Conservation (phyloP, 92 coral and sea anemone genomes). For the Umimayanthus kanabou region DNA sequence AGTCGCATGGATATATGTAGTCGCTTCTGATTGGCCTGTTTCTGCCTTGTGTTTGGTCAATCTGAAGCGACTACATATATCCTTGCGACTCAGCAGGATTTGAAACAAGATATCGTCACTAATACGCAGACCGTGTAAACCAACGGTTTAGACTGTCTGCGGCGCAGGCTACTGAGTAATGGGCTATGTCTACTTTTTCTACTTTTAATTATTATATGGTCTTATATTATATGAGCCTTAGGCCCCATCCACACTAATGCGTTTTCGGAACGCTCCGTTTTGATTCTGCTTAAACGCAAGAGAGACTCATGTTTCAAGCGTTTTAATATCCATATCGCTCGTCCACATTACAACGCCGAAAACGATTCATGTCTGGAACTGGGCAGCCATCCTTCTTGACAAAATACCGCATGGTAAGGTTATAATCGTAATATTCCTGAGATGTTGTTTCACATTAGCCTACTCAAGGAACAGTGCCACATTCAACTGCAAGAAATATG, state of each 20-base stretch:
- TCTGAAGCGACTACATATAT: no score
- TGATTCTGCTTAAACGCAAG: slow-evolving; percentile 22
- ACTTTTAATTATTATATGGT: background rate
- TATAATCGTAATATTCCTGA: background rate
- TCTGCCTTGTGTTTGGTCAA: no score
- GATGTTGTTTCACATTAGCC: slow-evolving; percentile 19
- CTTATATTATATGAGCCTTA: background rate
- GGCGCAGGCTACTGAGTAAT: no score
- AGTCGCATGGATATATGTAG: no score
- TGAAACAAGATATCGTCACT: no score
- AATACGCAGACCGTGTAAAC: no score
- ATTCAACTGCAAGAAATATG: slow-evolving; percentile 29
- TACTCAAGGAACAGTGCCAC: slow-evolving; percentile 23
- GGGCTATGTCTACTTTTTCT: background rate
- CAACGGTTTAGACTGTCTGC: no score
- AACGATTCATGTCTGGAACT: slow-evolving; percentile 25
- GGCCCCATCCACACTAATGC: no score
- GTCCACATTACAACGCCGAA: slow-evolving; percentile 22
- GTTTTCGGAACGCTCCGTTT: slow-evolving; percentile 27
- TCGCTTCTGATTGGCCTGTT: no score
- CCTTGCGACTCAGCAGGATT: no score
- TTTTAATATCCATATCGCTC: slow-evolving; percentile 14
- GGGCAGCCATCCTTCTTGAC: background rate
- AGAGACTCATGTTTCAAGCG: background rate
- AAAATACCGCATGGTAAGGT: slow-evolving; percentile 9